These are phyloP conservation scores for honey bee (Apis mellifera) DNA, from an alignment of 1,140 invertebrate species.

Conservation along the genomic window DNA sequence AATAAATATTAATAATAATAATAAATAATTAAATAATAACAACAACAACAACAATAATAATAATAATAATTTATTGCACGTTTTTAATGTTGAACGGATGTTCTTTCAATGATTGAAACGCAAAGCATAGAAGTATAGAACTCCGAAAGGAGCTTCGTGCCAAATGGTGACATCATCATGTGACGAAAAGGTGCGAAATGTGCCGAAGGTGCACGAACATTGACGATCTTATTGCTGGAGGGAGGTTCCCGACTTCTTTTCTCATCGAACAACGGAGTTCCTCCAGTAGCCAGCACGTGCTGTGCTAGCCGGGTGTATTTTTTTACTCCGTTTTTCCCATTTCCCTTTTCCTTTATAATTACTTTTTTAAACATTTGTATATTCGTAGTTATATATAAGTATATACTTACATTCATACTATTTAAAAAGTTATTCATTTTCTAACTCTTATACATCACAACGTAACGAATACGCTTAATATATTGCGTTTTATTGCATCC, in stretches of 20 bases:
- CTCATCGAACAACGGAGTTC: conserved; percentile 45
- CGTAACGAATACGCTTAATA: conserved; percentile 66
- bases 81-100: conserved; percentile 33
- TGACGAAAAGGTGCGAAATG: conserved; percentile 47
- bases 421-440: conserved; percentile 5
- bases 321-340: conserved; percentile 56
- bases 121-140: conserved; percentile 1
- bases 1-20: background rate
- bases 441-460: conserved; percentile 22
- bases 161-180: conserved; percentile 52
- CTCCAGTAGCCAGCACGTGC: conserved; percentile 75
- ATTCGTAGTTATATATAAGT: conserved; percentile 28
- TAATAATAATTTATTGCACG: background rate
- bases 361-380: conserved; percentile 13
- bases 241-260: conserved; percentile 53
- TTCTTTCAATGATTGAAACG: conserved; percentile 29
- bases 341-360: conserved; percentile 45
- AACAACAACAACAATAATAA: background rate
- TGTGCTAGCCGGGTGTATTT: conserved; percentile 66
- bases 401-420: conserved; percentile 20
- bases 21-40: background rate
- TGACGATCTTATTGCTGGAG: conserved; percentile 30
- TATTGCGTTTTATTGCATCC: conserved; percentile 28
- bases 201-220: conserved; percentile 43
- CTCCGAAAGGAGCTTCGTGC: conserved; percentile 33